Base-by-base conservation (phyloP, 2,888 invertebrate genomes). In the Plagiodera versicolora region DNA sequence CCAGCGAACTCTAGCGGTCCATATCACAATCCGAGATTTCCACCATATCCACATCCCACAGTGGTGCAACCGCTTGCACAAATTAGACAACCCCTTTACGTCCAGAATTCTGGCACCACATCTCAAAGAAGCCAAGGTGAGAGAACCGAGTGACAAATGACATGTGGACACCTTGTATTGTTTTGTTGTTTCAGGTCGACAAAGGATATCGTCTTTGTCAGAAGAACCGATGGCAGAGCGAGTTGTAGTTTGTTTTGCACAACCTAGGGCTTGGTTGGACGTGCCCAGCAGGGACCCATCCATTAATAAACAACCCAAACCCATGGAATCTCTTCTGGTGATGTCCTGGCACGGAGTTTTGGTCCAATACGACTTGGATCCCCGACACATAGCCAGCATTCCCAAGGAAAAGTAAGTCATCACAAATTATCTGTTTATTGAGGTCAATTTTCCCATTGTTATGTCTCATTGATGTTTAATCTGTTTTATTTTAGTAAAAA, bases 11-110 rank as follows among this genome's bases (percentile, higher is more conserved):
- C 78, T 30, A 87, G 86, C 69, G 83, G 84, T 60, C 89, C 91
- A 75, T 92, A 87, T 81, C 88, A 89, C 56, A 97, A 97, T 83
- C 94, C 95, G 10, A 87, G 96, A 30, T 83, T 95, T 77, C 94
- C 95, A 51, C 96, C 96, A 5, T 96, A 91, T 82, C 94, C 96
- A 10, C 88, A 90, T 75, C 95, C 97, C 11, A 86, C 89, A 17
- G 86, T 90, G 18, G 83, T 92, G 45, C 82, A 87, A 70, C 94
- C 97, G 1, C 82, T 95, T 66, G 93, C 94, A 1, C 96, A 97
- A 81, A 85, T 97, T 68, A 87, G 95, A 45, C 91, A 91, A 70
- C 86, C 87, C 0, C 81, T 68, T 75, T 83, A 78, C 80, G 80
- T 77, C 54, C 80, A 76, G 75, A 84, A 73, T 81, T 81, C 75